Evolutionary conservation across 2,797 vertebrate genomes (phyloP).

Genomic region (Rhabdophis nuchalis): DNA sequence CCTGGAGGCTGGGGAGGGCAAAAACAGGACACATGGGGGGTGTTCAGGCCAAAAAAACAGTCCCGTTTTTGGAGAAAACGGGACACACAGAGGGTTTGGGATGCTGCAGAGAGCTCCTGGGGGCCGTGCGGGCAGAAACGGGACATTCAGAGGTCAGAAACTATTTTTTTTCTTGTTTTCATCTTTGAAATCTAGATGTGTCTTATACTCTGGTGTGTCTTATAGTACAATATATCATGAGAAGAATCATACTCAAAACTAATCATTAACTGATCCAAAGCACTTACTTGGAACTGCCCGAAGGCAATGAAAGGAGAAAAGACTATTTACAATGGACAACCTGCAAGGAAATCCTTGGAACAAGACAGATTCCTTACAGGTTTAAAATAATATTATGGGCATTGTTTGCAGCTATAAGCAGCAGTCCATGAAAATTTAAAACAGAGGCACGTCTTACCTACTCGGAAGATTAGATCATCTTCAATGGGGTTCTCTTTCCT

Average conservation of each 20-base stretch:
- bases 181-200: no score
- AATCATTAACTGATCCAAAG: background rate
- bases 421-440: background rate
- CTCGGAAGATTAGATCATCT: constrained; percentile 92
- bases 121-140: no score
- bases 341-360: background rate
- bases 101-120: no score
- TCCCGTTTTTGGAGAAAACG: no score
- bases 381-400: background rate
- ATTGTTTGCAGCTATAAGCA: background rate
- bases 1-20: no score
- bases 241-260: background rate
- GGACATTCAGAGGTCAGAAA: no score
- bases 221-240: background rate
- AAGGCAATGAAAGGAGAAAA: background rate
- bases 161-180: no score
- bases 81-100: no score
- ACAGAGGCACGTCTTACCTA: constrained; percentile 74
- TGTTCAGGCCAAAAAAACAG: no score
- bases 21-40: no score
- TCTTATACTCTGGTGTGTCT: no score
- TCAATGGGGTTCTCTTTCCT: constrained; percentile 95
- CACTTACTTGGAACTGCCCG: background rate
- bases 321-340: background rate
- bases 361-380: background rate